Evolutionary conservation across 2,888 invertebrate genomes (phyloP), one percentile per base, ranked within the genome.

Genomic region (Caenorhabditis imperialis): DNA sequence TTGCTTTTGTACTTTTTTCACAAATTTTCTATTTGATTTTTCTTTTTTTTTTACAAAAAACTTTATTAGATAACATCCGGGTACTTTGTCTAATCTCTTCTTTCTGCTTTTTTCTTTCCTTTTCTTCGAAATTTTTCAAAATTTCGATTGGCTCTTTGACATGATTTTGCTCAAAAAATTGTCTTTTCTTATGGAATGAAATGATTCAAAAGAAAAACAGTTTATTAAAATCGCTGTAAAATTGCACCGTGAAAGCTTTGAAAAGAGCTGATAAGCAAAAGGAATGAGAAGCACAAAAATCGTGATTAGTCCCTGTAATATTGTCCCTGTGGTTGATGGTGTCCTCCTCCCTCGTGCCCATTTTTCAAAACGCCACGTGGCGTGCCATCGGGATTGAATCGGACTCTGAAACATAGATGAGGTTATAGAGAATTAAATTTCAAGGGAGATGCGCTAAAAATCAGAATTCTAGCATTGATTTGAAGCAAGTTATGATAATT

Each of bases 321-420:
- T 20, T 60, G 58, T 23, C 4, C 55, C 25, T 55, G 65, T 12
- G 6, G 30, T 30, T 40, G 18, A 40, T 14, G 5, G 14, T 42
- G 42, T 18, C 42, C 42, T 3, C 65, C 65, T 42, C 65, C 65
- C 38, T 75, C 77, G 53, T 81, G 71, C 18, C 79, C 79, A 61
- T 84, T 82, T 61, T 87, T 87, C 62, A 87, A 73, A 7, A 87
- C 86, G 7, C 85, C 87, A 16, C 84, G 81, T 22, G 87, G 87
- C n/a, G 85, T 84, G 55, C 86, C 87, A 60, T 87, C 85, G 8
- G 87, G 85, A 70, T 87, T 86, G 81, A 87, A 87, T 12, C 87
- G 86, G 3, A 87, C 87, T 25, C 84, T 78, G 65, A 33, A 76
- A 75, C 8, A 30, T 10, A 38, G 5, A 51, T 27, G 10, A 6